These are phyloP conservation scores for Jaculus jaculus DNA, from an alignment of 2,113 vertebrate genomes.

Conservation along the genomic window DNA sequence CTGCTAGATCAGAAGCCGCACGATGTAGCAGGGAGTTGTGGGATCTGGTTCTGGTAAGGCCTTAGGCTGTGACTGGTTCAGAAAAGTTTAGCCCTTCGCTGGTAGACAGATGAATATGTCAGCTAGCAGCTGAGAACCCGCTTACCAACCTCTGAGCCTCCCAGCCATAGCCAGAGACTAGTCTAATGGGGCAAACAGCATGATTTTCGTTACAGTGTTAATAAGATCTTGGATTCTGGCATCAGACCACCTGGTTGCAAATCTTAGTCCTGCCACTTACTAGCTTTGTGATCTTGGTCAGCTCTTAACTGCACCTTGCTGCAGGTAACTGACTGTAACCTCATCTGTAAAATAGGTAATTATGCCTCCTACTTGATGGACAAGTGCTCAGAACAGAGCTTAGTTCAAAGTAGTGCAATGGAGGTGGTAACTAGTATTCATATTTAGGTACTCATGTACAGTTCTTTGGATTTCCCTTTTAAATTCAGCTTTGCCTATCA, in stretches of 20 bases:
- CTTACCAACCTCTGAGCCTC: not conserved
- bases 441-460: not conserved
- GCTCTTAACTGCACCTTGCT: not conserved
- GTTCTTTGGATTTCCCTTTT: not conserved
- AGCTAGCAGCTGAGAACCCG: not conserved
- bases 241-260: slow-evolving; percentile 45
- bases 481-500: slow-evolving; percentile 13
- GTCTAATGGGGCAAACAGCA: not conserved
- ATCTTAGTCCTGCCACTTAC: slow-evolving; percentile 21
- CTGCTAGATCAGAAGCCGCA: slow-evolving; percentile 43
- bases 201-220: slow-evolving; percentile 17
- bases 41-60: slow-evolving; percentile 15
- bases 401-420: slow-evolving; percentile 1
- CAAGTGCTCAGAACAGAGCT: not conserved
- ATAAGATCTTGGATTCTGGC: slow-evolving; percentile 25
- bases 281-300: slow-evolving; percentile 39
- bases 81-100: not conserved
- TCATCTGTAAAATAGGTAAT: slow-evolving; percentile 49
- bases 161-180: not conserved
- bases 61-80: slow-evolving; percentile 42
- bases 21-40: slow-evolving; percentile 35
- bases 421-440: slow-evolving; percentile 16
- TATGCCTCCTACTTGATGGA: not conserved
- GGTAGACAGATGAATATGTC: not conserved
- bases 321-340: not conserved